Conservation (phyloP, 2,113 vertebrate genomes). For the Loxodonta africana region DNA sequence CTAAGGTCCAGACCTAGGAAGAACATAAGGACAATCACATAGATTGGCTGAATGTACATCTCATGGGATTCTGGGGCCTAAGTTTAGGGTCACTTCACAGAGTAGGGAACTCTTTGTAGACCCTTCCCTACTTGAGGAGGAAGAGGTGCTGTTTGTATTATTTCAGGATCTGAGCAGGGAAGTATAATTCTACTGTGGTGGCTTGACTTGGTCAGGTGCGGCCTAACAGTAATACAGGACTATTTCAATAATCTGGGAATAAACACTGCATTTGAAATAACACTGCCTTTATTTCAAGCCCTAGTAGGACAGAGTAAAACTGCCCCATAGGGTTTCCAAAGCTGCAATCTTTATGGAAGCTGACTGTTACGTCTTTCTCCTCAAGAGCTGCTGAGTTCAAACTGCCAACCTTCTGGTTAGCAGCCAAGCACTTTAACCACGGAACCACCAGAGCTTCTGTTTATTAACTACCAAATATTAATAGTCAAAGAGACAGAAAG, state of each 20-base stretch:
- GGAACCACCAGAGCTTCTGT: too few relatives aligned
- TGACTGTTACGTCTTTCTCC: too few relatives aligned
- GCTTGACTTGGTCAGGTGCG: not conserved
- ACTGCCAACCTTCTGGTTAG: too few relatives aligned
- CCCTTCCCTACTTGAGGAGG: not conserved
- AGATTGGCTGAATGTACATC: not conserved
- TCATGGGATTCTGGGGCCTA: not conserved
- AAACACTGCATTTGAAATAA: not conserved
- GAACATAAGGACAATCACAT: not conserved
- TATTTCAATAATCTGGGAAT: not conserved
- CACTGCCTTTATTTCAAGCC: not conserved
- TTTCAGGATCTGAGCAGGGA: not conserved
- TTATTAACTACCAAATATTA: not conserved
- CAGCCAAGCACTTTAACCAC: too few relatives aligned
- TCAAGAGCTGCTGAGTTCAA: too few relatives aligned
- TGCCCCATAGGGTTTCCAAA: too few relatives aligned
- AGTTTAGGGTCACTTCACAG: not conserved
- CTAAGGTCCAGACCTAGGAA: not conserved
- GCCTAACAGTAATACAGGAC: not conserved
- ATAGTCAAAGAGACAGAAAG: not conserved
- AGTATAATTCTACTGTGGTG: not conserved
- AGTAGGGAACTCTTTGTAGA: not conserved
- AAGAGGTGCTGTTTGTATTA: not conserved
- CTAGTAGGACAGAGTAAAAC: too few relatives aligned
- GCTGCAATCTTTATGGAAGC: too few relatives aligned